These are phyloP conservation scores for Doris montereyensis DNA, from an alignment of 2,888 invertebrate species.

Conservation along the genomic window DNA sequence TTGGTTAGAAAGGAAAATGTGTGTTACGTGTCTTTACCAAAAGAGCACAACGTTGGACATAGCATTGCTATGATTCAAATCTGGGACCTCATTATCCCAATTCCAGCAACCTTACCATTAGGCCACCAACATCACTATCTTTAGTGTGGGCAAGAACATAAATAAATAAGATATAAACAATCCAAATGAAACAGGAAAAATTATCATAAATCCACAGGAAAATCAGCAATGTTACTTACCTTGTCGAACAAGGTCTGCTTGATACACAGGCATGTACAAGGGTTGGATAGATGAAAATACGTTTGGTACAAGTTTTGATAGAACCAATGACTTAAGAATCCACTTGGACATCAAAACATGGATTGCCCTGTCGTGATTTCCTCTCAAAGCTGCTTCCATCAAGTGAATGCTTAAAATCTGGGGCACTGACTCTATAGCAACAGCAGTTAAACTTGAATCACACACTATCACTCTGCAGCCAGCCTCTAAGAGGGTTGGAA, in stretches of 20 bases:
- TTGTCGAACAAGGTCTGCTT: slow-evolving; percentile 55
- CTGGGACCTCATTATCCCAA: too few relatives aligned
- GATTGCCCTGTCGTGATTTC: slow-evolving; percentile 61
- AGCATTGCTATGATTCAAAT: too few relatives aligned
- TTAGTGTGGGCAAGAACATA: too few relatives aligned
- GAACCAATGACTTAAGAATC: slow-evolving; percentile 58
- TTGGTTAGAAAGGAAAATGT: too few relatives aligned
- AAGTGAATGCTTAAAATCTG: slow-evolving; percentile 40
- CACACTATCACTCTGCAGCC: slow-evolving; percentile 59
- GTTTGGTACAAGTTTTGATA: slow-evolving; percentile 61
- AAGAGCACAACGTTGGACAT: too few relatives aligned
- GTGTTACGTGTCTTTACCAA: too few relatives aligned
- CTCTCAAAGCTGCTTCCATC: slow-evolving; percentile 53
- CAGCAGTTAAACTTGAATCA: slow-evolving; percentile 57
- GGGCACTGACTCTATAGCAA: slow-evolving; percentile 45
- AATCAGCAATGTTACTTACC: slow-evolving; percentile 24
- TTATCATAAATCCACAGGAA: too few relatives aligned
- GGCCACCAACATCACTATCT: too few relatives aligned
- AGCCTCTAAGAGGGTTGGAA: slow-evolving; percentile 57
- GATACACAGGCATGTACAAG: slow-evolving; percentile 56
- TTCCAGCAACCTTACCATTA: too few relatives aligned
- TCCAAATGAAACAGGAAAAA: too few relatives aligned
- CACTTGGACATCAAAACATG: slow-evolving; percentile 63
- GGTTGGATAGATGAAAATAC: slow-evolving; percentile 58
- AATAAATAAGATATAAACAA: too few relatives aligned